Evolutionary conservation across 2,113 vertebrate species (phyloP).

Genomic region (Pteropus alecto): DNA sequence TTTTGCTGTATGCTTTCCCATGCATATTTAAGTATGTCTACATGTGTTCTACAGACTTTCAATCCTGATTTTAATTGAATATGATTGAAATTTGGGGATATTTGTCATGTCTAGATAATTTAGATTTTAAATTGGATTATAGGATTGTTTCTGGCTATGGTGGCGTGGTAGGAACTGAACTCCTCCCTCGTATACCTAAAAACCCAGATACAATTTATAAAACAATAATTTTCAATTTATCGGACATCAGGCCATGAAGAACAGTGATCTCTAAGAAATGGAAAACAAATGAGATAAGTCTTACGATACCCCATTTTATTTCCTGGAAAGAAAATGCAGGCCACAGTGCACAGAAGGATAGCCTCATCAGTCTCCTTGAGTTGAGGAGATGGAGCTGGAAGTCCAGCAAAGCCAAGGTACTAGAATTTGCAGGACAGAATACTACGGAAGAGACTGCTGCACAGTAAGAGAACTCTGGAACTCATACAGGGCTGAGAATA

Average conservation of each 20-base stretch:
- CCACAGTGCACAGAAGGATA: neutral
- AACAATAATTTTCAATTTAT: neutral
- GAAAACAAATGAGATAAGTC: neutral
- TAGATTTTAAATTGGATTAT: neutral
- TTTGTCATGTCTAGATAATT: neutral
- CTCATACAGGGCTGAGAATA: neutral
- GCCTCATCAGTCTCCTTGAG: neutral
- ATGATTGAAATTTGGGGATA: neutral
- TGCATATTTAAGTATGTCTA: neutral
- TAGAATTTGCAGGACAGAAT: neutral
- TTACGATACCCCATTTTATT: neutral
- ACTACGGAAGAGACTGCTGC: neutral
- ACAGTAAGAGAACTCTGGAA: neutral
- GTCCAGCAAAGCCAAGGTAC: neutral
- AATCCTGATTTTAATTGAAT: slow-evolving; percentile 22
- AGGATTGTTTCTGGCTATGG: neutral
- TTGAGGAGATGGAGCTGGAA: neutral
- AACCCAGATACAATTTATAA: neutral
- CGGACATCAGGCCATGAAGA: neutral
- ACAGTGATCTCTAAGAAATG: neutral
- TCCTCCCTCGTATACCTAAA: neutral
- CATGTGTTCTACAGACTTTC: neutral
- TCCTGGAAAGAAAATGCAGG: neutral
- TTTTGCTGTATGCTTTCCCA: neutral
- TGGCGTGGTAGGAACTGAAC: neutral